phyloP scores from a whole-genome alignment of 2,113 vertebrate genomes.

The Aythya baeri region DNA sequence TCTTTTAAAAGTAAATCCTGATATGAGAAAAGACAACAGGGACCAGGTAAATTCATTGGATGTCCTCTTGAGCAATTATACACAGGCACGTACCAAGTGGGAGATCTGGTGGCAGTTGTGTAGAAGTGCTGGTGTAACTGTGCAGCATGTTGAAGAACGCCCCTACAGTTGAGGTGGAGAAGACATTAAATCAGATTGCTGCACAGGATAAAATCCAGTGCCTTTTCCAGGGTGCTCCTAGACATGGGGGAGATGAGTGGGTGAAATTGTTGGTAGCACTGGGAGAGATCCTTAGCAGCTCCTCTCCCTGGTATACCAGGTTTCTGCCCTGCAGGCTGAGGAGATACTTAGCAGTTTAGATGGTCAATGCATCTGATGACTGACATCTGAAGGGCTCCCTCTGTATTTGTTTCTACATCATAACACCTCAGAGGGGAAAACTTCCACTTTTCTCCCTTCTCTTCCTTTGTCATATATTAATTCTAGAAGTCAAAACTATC shows the following conservation, averaged over 20 bases:
- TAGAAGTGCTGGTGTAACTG: background rate
- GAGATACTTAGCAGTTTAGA: background rate
- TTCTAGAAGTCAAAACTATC: background rate
- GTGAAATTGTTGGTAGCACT: background rate
- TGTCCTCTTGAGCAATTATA: background rate
- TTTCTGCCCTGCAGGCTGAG: background rate
- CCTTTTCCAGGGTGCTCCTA: background rate
- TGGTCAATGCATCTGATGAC: background rate
- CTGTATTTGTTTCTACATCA: rapidly evolving
- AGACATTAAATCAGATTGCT: background rate
- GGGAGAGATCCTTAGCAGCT: background rate
- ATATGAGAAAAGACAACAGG: background rate
- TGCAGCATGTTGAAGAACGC: background rate
- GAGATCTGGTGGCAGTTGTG: background rate
- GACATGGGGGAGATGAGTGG: background rate
- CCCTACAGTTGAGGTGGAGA: background rate
- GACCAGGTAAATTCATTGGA: rapidly evolving
- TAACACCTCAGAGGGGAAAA: background rate
- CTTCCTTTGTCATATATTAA: background rate
- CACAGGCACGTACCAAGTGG: rapidly evolving
- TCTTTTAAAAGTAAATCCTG: background rate
- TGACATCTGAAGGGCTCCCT: background rate
- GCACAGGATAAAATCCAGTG: background rate
- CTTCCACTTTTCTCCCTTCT: background rate
- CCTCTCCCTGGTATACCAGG: background rate